Evolutionary conservation across 2,888 invertebrate species (phyloP).

Genomic region (Monoplex corrugatus): DNA sequence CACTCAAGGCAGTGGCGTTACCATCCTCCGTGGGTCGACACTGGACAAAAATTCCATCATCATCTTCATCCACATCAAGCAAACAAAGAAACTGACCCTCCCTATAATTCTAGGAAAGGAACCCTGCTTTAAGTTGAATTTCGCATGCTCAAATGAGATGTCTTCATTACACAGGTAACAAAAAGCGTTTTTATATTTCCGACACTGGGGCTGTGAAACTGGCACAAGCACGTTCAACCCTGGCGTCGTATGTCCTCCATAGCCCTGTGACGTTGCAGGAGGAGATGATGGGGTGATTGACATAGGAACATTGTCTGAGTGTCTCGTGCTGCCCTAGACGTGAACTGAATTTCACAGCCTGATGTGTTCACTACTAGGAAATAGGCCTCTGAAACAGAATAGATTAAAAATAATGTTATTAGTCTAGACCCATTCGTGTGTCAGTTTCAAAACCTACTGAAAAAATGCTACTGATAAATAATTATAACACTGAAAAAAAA

Average conservation of each 20-base stretch:
- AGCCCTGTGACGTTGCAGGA: constrained; percentile 56
- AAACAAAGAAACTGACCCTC: constrained; percentile 31
- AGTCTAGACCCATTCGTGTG: too few species aligned
- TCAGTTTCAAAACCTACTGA: too few species aligned
- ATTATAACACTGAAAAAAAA: too few species aligned
- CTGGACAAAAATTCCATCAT: too few species aligned
- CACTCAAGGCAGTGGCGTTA: too few species aligned
- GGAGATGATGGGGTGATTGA: constrained; percentile 29
- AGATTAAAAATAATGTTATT: too few species aligned
- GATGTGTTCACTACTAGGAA: neutral
- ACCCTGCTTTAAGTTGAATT: neutral
- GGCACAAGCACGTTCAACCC: constrained; percentile 52
- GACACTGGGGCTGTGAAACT: constrained; percentile 47
- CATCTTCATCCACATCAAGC: constrained; percentile 26
- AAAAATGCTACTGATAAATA: too few species aligned
- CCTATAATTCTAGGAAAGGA: neutral
- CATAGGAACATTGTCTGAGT: neutral
- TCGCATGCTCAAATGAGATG: neutral
- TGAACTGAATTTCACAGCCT: constrained; percentile 19
- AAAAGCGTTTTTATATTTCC: constrained; percentile 54
- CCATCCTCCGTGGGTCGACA: too few species aligned
- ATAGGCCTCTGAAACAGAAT: constrained; percentile 13
- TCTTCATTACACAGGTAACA: constrained; percentile 57
- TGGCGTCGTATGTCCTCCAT: constrained; percentile 49
- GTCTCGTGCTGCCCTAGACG: neutral